Base-by-base conservation (phyloP, 2,113 vertebrate species). In the Lota lota region DNA sequence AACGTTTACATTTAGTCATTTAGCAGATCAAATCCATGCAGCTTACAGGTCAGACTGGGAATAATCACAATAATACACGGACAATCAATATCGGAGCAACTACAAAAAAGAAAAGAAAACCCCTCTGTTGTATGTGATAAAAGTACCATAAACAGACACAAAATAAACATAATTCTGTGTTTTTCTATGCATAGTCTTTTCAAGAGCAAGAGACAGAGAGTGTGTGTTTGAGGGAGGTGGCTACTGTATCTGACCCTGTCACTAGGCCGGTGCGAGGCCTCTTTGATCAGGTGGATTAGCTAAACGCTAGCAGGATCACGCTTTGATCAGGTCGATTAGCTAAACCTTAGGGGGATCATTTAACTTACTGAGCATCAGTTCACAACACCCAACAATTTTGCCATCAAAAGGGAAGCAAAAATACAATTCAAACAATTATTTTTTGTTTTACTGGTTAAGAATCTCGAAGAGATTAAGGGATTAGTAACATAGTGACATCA, bases 261-360 rank as follows among this genome's bases (percentile, higher is more conserved):
- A 58, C 63, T 57, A 60, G 72, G 53, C 74, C 76, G 62, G 67
- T 73, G 75, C 64, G 20, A 67, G 60, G 62, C 40, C 11, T 12
- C 85, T 90, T 89, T 90, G 87, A 90, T 89, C 82, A 77, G 64
- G 1, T 70, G 80, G 82, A 87, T 88, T 87, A 88, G 47, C 75
- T 74, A 4, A 14, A 81, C 68, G 69, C 67, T 61, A 1, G 79
- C 53, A 51, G 54, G 76, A 77, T 80, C 83, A 60, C 16, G 3
- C 85, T 90, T 89, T 90, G 87, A 90, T 89, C 82, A 77, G 66
- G 1, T 70, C 79, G 81, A 87, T 88, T 87, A 88, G 47, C 75
- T 74, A 4, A 11, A 81, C 68, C 67, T 66, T 61, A 1, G 80
- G 59, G 58, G 50, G 76, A 78, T 81, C 83, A 69, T 79, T 75